Evolutionary conservation across 2,888 invertebrate genomes (phyloP).

Genomic region (Hylaea fasciaria): DNA sequence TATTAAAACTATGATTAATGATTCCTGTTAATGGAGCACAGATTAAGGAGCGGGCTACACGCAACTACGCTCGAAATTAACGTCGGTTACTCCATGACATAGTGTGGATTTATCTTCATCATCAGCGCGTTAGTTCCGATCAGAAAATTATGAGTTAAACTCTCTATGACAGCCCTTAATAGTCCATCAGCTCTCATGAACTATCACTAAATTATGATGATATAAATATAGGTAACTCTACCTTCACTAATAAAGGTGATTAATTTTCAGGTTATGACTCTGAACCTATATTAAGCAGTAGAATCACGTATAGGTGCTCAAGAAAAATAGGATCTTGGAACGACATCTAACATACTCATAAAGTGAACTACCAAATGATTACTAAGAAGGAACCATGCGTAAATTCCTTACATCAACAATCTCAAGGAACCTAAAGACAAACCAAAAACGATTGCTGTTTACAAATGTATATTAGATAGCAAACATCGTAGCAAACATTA

Average conservation of each 20-base stretch:
- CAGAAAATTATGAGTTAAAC: slow-evolving; percentile 39
- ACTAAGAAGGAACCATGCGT: slow-evolving; percentile 39
- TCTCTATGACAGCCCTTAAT: slow-evolving; percentile 28
- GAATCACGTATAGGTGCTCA: not conserved
- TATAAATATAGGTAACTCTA: not conserved
- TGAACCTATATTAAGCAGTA: too few species aligned
- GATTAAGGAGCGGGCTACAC: slow-evolving; percentile 80
- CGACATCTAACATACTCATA: slow-evolving; percentile 19
- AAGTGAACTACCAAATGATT: slow-evolving; percentile 34
- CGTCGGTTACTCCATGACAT: slow-evolving; percentile 71
- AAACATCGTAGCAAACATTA: slow-evolving; percentile 41
- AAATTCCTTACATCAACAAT: slow-evolving; percentile 44
- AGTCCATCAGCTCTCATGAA: slow-evolving; percentile 10
- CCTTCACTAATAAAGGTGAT: too few species aligned
- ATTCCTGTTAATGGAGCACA: slow-evolving; percentile 76
- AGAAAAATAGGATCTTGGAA: not conserved
- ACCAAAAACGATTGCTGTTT: slow-evolving; percentile 41
- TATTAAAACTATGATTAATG: slow-evolving; percentile 85
- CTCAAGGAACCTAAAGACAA: slow-evolving; percentile 38
- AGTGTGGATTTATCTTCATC: slow-evolving; percentile 80
- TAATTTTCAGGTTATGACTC: too few species aligned
- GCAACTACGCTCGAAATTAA: slow-evolving; percentile 75
- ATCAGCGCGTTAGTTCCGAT: slow-evolving; percentile 68
- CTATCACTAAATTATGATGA: slow-evolving; percentile 4
- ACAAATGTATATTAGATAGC: slow-evolving; percentile 47